Percentiles rank a stretch among this genome's conserved stretches.
Evolutionary conservation across 2,888 invertebrate genomes (phyloP).

Genomic region (Ochropleura leucogaster): DNA sequence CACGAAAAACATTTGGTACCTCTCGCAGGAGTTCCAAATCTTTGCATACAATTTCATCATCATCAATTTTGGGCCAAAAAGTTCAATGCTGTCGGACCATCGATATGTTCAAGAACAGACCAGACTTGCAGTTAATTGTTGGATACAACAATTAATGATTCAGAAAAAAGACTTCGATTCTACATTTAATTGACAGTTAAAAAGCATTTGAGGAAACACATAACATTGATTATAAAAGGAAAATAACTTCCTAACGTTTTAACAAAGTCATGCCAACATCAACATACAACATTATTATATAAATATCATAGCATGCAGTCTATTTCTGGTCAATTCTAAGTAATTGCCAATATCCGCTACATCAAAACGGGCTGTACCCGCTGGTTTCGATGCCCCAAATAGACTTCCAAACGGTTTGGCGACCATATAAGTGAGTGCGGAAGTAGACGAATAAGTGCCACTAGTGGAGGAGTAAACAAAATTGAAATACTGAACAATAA

Average conservation of each 20-base stretch:
- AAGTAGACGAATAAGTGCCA: conserved; percentile 52
- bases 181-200: neutral
- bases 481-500: conserved; percentile 44
- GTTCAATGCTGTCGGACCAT: neutral
- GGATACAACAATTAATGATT: neutral
- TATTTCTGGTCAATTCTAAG: conserved; percentile 21
- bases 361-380: conserved; percentile 36
- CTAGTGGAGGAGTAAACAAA: conserved; percentile 52
- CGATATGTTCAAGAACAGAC: neutral
- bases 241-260: conserved; percentile 23
- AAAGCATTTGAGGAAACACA: conserved; percentile 22
- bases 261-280: neutral
- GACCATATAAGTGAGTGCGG: conserved; percentile 60
- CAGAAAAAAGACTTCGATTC: neutral
- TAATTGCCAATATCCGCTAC: conserved; percentile 36
- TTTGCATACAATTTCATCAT: neutral
- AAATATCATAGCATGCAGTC: neutral
- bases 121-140: neutral
- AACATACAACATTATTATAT: neutral
- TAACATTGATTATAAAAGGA: conserved; percentile 35
- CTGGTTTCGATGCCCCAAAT: conserved; percentile 43
- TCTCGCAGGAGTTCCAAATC: neutral
- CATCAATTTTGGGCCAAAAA: neutral
- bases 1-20: neutral
- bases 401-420: conserved; percentile 53